A percentile compares a stretch with the other conserved stretches of the same genome.
phyloP scores from a whole-genome alignment of 2,888 invertebrate genomes.

The Didymodactylos carnosus region DNA sequence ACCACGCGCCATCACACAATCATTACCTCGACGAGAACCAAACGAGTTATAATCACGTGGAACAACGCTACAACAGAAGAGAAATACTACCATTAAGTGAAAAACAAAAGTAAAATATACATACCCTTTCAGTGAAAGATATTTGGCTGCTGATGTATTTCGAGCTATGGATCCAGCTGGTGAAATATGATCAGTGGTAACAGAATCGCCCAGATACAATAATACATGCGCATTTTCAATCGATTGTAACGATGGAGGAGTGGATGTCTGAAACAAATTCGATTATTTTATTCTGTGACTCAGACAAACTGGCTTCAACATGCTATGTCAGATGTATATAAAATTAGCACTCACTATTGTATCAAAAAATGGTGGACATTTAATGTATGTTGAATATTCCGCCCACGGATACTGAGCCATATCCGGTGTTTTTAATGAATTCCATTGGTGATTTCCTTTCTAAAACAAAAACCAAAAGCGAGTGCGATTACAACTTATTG shows the following conservation, averaged over 20 bases:
- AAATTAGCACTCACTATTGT: slow-evolving; percentile 44
- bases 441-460: slow-evolving; percentile 66
- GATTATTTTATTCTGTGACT: no score
- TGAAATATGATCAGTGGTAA: slow-evolving; percentile 95
- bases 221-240: slow-evolving; percentile 4
- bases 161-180: slow-evolving; percentile 91
- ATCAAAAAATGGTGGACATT: slow-evolving; percentile 83
- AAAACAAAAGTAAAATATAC: no score
- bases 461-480: slow-evolving; percentile 39
- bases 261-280: background rate
- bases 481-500: background rate
- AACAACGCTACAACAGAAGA: slow-evolving; percentile 44
- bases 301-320: no score
- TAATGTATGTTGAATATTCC: slow-evolving; percentile 69
- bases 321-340: no score
- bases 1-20: slow-evolving; percentile 86
- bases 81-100: slow-evolving; percentile 15
- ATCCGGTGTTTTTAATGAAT: slow-evolving; percentile 53
- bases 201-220: slow-evolving; percentile 54
- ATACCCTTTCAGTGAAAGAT: slow-evolving; percentile 50
- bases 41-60: slow-evolving; percentile 93
- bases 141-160: slow-evolving; percentile 73
- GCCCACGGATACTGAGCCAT: slow-evolving; percentile 75
- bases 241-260: background rate
- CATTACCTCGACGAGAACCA: slow-evolving; percentile 85